These are phyloP conservation scores for Diploscapter pachys DNA, from an alignment of 1,140 invertebrate species.

Conservation along the genomic window DNA sequence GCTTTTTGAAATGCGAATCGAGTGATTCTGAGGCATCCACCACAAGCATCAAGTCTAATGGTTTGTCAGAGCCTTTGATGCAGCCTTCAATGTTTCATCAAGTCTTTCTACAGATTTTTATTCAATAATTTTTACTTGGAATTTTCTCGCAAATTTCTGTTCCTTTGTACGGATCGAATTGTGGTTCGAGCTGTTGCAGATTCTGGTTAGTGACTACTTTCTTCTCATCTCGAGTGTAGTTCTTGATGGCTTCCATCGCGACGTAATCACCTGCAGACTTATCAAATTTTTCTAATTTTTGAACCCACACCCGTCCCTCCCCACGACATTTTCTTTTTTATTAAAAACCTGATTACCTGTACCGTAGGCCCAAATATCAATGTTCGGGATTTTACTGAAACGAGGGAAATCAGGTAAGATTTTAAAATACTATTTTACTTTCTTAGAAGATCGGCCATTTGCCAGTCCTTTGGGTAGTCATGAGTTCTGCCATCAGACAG, in stretches of 20 bases:
- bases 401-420: background rate
- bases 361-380: conserved; percentile 57
- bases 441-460: conserved; percentile 48
- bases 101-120: background rate
- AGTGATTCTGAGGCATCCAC: conserved; percentile 57
- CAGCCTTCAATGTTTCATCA: conserved; percentile 29
- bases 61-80: conserved; percentile 53
- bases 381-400: conserved; percentile 42
- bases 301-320: no score
- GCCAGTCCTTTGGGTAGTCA: conserved; percentile 53
- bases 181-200: conserved; percentile 44
- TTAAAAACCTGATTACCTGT: conserved; percentile 28
- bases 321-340: no score
- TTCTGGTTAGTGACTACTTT: conserved; percentile 59
- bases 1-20: conserved; percentile 51
- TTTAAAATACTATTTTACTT: background rate
- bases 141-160: conserved; percentile 54
- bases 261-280: conserved; percentile 46
- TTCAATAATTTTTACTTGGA: conserved; percentile 20
- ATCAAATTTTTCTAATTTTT: no score
- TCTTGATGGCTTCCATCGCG: conserved; percentile 52
- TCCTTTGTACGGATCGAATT: conserved; percentile 54
- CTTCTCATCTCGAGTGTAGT: conserved; percentile 49
- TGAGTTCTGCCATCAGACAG: conserved; percentile 56
- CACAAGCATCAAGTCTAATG: conserved; percentile 49